Percentiles rank a stretch among this genome's conserved stretches.
Conservation (phyloP, 1,140 invertebrate species). For the Pogonomyrmex californicus region DNA sequence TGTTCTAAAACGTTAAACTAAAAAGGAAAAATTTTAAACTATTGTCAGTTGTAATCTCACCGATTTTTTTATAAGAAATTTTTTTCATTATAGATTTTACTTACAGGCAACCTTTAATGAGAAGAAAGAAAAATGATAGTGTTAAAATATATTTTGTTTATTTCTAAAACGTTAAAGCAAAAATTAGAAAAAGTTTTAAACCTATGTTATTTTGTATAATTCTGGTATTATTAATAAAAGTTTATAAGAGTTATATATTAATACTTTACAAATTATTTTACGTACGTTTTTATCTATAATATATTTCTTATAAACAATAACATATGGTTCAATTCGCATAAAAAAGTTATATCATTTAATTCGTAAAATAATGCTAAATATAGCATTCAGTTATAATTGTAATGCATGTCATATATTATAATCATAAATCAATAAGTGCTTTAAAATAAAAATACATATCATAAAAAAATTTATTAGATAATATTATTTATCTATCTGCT, state of each 20-base stretch:
- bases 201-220: background rate
- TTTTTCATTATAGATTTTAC: conserved; percentile 63
- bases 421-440: background rate
- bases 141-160: background rate
- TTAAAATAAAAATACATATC: background rate
- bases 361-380: background rate
- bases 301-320: background rate
- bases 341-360: background rate
- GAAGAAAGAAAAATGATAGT: conserved; percentile 43
- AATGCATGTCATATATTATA: no score
- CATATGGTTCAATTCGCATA: background rate
- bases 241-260: no score
- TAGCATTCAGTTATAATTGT: background rate
- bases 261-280: background rate
- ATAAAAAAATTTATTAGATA: background rate
- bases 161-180: background rate
- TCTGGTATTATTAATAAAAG: no score
- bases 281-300: background rate
- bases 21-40: no score
- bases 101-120: conserved; percentile 51
- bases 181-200: background rate
- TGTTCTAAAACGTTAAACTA: no score
- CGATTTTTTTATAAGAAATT: conserved; percentile 47
- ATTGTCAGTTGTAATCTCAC: conserved; percentile 35
- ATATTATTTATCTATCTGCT: background rate